These are phyloP conservation scores for Clarias fuscus DNA, from an alignment of 2,797 vertebrate species.

Conservation along the genomic window DNA sequence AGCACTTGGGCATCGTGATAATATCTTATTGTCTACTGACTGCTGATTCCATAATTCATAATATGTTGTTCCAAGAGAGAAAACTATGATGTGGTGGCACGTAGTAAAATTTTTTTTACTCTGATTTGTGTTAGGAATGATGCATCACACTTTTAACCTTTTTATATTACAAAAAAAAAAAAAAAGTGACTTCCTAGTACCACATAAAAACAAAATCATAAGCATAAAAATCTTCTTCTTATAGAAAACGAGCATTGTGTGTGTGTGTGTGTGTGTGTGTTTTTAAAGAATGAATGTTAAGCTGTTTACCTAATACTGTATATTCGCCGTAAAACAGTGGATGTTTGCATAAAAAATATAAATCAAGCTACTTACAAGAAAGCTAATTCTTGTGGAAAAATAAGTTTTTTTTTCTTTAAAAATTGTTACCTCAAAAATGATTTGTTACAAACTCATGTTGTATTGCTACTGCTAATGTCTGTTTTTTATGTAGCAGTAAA, in stretches of 20 bases:
- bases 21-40: too few species aligned
- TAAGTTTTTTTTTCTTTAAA: background rate
- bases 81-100: background rate
- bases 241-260: too few species aligned
- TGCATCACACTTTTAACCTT: background rate
- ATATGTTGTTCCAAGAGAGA: background rate
- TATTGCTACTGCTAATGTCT: background rate
- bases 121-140: background rate
- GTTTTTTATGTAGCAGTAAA: background rate
- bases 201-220: too few species aligned
- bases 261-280: too few species aligned
- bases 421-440: background rate
- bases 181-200: background rate
- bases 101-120: background rate
- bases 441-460: background rate
- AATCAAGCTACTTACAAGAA: background rate
- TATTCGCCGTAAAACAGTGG: background rate
- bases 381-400: background rate
- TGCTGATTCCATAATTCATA: too few species aligned
- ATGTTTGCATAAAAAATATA: background rate
- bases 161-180: background rate
- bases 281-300: background rate
- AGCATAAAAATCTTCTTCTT: too few species aligned
- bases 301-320: background rate
- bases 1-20: too few species aligned